These are phyloP conservation scores for Cyclura pinguis DNA, from an alignment of 2,797 vertebrate genomes.

Conservation along the genomic window DNA sequence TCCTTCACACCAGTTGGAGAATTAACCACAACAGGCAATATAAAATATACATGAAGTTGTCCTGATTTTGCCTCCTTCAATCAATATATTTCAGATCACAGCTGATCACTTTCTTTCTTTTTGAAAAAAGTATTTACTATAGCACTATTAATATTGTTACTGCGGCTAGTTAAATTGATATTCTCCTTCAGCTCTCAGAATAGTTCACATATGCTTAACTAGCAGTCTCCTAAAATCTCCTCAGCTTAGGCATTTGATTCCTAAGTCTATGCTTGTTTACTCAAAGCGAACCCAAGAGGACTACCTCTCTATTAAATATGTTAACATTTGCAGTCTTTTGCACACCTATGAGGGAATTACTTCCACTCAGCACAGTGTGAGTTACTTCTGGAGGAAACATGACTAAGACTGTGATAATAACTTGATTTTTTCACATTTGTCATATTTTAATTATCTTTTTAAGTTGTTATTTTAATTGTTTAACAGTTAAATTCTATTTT, in stretches of 20 bases:
- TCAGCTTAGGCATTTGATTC: neutral
- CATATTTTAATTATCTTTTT: too few species aligned
- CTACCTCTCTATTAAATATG: neutral
- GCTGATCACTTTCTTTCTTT: neutral
- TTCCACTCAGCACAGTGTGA: neutral
- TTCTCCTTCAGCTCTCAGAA: neutral
- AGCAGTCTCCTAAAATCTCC: neutral
- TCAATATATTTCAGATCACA: neutral
- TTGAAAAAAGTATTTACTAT: neutral
- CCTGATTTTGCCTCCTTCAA: neutral
- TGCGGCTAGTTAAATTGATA: neutral
- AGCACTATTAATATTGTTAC: too few species aligned
- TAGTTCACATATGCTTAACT: neutral
- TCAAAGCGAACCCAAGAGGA: neutral
- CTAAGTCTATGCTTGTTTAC: neutral
- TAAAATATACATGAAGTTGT: neutral
- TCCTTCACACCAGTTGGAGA: neutral
- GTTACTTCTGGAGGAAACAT: neutral
- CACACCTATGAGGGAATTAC: neutral
- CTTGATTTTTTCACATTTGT: neutral
- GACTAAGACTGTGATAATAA: neutral
- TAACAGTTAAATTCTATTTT: too few species aligned
- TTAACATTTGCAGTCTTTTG: neutral
- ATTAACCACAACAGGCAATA: neutral
- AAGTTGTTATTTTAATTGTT: too few species aligned